Percentiles rank a stretch among this genome's conserved stretches.
phyloP scores from a whole-genome alignment of 2,113 vertebrate genomes.

The Leuciscus idus region DNA sequence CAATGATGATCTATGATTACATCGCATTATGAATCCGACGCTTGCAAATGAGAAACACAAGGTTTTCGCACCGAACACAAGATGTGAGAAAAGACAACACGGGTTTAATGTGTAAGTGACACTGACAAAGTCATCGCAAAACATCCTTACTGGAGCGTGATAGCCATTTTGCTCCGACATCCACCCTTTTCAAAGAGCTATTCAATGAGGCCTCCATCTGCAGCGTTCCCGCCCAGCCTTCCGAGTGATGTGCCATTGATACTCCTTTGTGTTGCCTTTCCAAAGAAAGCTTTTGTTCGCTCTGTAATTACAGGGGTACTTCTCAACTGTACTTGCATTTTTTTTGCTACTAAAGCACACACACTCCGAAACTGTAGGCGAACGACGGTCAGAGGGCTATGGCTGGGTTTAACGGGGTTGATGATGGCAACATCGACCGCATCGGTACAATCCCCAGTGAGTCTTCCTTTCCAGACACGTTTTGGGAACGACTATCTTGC shows the following conservation, averaged over 20 bases:
- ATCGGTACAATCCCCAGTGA: conserved; percentile 20
- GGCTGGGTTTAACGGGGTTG: conserved; percentile 23
- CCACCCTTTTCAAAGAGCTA: conserved; percentile 63
- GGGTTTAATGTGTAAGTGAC: conserved; percentile 29
- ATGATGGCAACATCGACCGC: conserved; percentile 44
- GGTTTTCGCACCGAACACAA: not conserved
- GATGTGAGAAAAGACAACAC: not conserved
- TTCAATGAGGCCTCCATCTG: conserved; percentile 61
- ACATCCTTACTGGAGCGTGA: conserved; percentile 41
- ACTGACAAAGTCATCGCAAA: conserved; percentile 41
- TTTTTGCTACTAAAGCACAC: not conserved
- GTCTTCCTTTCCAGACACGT: conserved; percentile 49
- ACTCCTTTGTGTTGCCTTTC: conserved; percentile 64
- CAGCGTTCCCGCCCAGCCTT: conserved; percentile 63
- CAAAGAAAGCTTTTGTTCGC: conserved; percentile 66
- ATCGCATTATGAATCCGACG: not conserved
- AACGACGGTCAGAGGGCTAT: not conserved
- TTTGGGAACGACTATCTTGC: conserved; percentile 58
- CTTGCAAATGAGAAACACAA: not conserved
- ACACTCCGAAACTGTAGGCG: not conserved
- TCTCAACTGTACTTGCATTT: conserved; percentile 53
- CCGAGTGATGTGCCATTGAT: conserved; percentile 64
- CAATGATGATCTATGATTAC: not conserved
- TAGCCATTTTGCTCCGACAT: conserved; percentile 62
- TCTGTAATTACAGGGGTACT: conserved; percentile 72